These are phyloP conservation scores for Pseudochromis fuscus DNA, from an alignment of 2,797 vertebrate species.

Conservation along the genomic window DNA sequence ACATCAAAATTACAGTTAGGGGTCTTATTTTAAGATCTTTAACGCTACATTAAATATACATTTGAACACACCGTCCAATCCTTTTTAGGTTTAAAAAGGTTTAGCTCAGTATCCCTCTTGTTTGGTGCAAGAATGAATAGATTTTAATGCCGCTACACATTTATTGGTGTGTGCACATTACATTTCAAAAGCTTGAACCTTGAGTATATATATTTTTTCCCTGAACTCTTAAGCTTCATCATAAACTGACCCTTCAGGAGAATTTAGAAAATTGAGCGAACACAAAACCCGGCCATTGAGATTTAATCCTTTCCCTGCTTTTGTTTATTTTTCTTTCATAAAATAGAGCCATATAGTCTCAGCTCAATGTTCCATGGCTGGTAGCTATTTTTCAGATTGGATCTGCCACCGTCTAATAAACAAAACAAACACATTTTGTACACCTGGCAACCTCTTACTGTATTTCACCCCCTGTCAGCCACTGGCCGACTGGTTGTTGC, in stretches of 20 bases:
- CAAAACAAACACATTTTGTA: neutral
- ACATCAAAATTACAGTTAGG: too few relatives aligned
- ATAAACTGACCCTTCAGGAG: constrained; percentile 12
- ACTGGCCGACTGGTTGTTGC: constrained; percentile 41
- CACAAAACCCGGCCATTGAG: constrained; percentile 17
- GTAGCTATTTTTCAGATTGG: constrained; percentile 29
- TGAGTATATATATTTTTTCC: constrained; percentile 12
- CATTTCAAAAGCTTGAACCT: constrained; percentile 9
- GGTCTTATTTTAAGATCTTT: too few relatives aligned
- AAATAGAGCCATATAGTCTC: constrained; percentile 43
- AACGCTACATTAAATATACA: neutral
- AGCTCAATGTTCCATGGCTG: constrained; percentile 32
- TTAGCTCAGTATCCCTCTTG: constrained; percentile 7
- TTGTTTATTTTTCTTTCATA: constrained; percentile 9
- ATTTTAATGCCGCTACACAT: neutral
- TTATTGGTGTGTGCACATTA: neutral
- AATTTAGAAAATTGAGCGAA: constrained; percentile 1
- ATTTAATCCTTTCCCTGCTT: constrained; percentile 9
- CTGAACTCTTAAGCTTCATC: constrained; percentile 15
- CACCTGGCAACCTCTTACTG: constrained; percentile 21
- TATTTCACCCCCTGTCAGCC: constrained; percentile 8
- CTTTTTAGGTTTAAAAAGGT: neutral
- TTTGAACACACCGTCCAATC: neutral
- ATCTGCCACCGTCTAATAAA: constrained; percentile 29
- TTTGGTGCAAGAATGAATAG: neutral